Base-by-base conservation (phyloP, 2,888 invertebrate species). In the Ectemnius continuus region DNA sequence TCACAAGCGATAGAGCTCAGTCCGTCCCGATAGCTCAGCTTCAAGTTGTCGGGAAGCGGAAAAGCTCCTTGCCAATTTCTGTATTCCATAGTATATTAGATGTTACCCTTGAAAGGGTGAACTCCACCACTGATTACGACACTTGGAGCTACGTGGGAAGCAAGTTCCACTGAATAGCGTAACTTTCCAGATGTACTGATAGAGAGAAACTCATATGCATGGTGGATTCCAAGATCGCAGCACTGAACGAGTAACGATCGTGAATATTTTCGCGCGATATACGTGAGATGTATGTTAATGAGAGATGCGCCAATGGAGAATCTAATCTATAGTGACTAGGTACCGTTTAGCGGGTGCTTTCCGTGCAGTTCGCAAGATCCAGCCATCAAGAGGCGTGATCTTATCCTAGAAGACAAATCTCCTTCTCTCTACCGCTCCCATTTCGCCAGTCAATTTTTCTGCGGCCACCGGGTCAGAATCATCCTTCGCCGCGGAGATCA, bases 401-500 rank as follows among this genome's bases (percentile, higher is more conserved):
- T 59, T 76, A 76, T 77, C 77, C 57, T 70, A 45, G 52, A 73
- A 67, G 77, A 77, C 69, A 76, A 76, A 76, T 77, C 73, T 76
- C 67, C 57, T 69, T 20, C 47, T 63, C 70, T 63, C 67, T 56
- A 69, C 23, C 56, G 56, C 61, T 70, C 73, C 76, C 67, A 76
- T 77, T 70, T 67, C 73, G 67, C 61, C 61, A 69, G 67, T 72
- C 76, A 77, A 77, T 77, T 77, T 73, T 77, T 77, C 76, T 56
- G 18, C 77, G 28, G n/a, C 57, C 56, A 20, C 63, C 47, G 58
- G 68, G 23, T 23, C 23, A 23, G 23, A 76, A 72, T 76, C 76
- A 28, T 36, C 59, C 58, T n/a, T 47, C 47, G 48, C 16, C 64
- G 18, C 46, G 62, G 23, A 60, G 56, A 36, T 36, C 11, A 11